phyloP scores from a whole-genome alignment of 1,140 invertebrate species.

The Drosophila aff. region DNA sequence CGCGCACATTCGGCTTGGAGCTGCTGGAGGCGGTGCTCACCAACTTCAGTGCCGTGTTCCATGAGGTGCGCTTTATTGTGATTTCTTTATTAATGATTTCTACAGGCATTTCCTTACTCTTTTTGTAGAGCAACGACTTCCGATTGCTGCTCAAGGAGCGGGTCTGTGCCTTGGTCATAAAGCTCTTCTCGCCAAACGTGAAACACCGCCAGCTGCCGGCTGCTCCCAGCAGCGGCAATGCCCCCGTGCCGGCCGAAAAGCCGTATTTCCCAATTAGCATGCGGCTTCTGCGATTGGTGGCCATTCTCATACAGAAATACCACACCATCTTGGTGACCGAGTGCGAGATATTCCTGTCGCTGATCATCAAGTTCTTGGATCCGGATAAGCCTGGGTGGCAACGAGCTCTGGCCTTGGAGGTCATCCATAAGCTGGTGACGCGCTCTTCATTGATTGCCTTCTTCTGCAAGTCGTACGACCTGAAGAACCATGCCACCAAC shows the following conservation, averaged over 20 bases:
- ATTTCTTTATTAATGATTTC: conserved; percentile 80
- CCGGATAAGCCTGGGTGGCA: conserved; percentile 98
- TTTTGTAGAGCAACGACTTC: conserved; percentile 93
- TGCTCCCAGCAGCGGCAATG: conserved; percentile 81
- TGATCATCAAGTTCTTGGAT: conserved; percentile 98
- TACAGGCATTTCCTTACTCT: background rate
- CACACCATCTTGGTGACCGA: conserved; percentile 97
- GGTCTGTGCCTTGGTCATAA: conserved; percentile 98
- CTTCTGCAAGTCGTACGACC: conserved; percentile 97
- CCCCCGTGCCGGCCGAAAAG: conserved; percentile 90
- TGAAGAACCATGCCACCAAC: conserved; percentile 96
- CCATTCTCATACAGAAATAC: conserved; percentile 97
- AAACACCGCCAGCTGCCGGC: conserved; percentile 91
- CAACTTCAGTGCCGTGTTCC: conserved; percentile 96
- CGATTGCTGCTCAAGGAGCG: conserved; percentile 97
- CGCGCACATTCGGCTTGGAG: conserved; percentile 97
- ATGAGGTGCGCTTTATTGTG: conserved; percentile 88
- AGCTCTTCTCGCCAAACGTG: conserved; percentile 98
- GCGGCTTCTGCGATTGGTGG: conserved; percentile 96
- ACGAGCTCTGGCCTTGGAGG: conserved; percentile 96
- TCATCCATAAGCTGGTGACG: conserved; percentile 96
- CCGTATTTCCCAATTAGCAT: conserved; percentile 99
- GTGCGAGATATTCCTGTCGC: conserved; percentile 98
- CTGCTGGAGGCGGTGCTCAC: conserved; percentile 96
- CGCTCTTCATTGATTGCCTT: conserved; percentile 94